A percentile compares a stretch with the other conserved stretches of the same genome.
These are phyloP conservation scores for Oopsacas minuta DNA, from an alignment of 37 sponge, comb jelly and placozoan species.

Conservation along the genomic window DNA sequence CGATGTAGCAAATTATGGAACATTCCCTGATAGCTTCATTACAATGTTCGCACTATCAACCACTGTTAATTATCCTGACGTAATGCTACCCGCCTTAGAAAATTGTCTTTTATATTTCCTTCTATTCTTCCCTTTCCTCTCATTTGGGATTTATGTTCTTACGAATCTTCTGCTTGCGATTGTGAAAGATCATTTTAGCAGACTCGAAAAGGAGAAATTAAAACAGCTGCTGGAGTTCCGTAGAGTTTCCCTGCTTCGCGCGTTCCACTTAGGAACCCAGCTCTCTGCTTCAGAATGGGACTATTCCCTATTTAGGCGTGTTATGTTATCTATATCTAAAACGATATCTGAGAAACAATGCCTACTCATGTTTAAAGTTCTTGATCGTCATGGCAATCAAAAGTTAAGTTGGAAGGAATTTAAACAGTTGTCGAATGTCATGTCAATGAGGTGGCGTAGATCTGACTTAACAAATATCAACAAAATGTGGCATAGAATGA, in stretches of 20 bases:
- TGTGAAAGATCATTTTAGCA: conserved; percentile 1
- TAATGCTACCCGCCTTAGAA: not conserved
- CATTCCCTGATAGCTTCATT: not conserved
- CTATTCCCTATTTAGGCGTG: not conserved
- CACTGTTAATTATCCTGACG: not conserved
- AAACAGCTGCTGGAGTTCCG: not conserved
- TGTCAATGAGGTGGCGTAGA: not conserved
- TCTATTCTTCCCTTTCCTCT: not conserved
- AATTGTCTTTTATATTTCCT: not conserved
- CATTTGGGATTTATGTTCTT: not conserved
- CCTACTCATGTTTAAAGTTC: not conserved
- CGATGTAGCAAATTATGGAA: not conserved
- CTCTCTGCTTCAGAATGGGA: not conserved
- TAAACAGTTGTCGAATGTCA: not conserved
- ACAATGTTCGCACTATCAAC: not conserved
- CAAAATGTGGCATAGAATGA: conserved; percentile 10
- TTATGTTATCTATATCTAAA: not conserved
- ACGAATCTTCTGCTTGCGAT: not conserved
- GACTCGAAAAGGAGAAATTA: not conserved
- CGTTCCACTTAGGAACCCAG: not conserved
- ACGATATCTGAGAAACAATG: not conserved
- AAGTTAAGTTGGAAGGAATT: not conserved
- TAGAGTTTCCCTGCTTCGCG: not conserved
- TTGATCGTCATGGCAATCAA: not conserved
- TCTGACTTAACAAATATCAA: not conserved